These are phyloP conservation scores for Ypsolopha sequella DNA, from an alignment of 2,888 invertebrate species.

Conservation along the genomic window DNA sequence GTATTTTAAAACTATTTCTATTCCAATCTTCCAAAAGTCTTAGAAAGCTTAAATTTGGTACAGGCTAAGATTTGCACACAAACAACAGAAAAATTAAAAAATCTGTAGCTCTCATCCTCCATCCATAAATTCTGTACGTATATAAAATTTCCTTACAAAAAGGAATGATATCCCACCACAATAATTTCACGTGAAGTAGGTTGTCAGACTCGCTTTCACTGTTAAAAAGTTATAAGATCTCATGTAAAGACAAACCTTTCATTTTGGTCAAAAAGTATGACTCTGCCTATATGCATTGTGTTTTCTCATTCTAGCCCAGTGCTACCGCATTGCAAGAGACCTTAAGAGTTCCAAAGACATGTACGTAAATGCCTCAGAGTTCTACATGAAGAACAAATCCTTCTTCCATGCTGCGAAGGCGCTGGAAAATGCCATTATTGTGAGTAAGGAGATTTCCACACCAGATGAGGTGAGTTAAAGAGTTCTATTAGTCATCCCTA, in stretches of 20 bases:
- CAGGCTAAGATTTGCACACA: no score
- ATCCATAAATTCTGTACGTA: no score
- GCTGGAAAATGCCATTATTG: conserved; percentile 86
- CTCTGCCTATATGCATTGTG: not conserved
- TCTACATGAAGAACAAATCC: conserved; percentile 85
- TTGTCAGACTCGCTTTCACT: not conserved
- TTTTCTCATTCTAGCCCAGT: conserved; percentile 78
- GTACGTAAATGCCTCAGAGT: conserved; percentile 88
- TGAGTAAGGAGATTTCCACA: conserved; percentile 70
- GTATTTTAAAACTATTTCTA: no score
- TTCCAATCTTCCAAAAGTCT: no score
- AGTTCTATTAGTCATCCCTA: not conserved
- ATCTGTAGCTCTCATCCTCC: no score
- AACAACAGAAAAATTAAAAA: no score
- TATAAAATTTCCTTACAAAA: no score
- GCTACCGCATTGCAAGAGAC: conserved; percentile 89
- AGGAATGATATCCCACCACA: no score
- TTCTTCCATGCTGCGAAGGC: conserved; percentile 95
- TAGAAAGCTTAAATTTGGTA: no score
- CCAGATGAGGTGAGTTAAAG: conserved; percentile 37
- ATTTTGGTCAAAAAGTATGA: not conserved
- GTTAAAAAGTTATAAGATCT: not conserved
- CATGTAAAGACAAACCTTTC: not conserved
- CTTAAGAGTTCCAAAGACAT: conserved; percentile 85
- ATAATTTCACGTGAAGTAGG: not conserved